Percentiles rank a stretch among this genome's conserved stretches.
Evolutionary conservation across 2,797 vertebrate species (phyloP).

Genomic region (Myotis vivesi): DNA sequence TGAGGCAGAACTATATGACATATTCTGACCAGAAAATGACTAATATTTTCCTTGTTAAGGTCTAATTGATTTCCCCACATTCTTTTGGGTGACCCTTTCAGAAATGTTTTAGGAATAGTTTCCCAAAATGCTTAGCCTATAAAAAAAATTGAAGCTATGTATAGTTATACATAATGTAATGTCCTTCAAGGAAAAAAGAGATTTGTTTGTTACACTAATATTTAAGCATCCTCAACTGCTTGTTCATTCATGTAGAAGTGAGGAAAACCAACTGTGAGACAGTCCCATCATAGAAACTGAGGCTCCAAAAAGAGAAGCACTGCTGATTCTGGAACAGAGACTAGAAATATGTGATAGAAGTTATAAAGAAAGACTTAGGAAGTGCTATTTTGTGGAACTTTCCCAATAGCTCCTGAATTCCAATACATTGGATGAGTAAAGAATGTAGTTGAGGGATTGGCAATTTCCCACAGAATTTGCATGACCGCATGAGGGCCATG

Average conservation of each 20-base stretch:
- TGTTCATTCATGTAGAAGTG: not conserved
- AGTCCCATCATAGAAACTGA: not conserved
- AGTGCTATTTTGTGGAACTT: not conserved
- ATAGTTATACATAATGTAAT: not conserved
- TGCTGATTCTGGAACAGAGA: not conserved
- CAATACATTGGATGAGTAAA: not conserved
- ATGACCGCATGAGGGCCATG: not conserved
- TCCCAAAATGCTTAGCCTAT: not conserved
- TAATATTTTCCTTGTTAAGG: not conserved
- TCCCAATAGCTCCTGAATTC: not conserved
- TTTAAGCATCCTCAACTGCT: not conserved
- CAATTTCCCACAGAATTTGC: not conserved
- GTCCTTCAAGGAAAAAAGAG: not conserved
- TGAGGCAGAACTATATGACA: not conserved
- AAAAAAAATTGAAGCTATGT: not conserved
- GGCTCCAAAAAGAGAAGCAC: not conserved
- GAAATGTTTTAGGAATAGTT: constrained; percentile 36
- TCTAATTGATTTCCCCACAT: not conserved
- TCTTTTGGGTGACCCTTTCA: constrained; percentile 36
- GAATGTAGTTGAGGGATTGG: not conserved
- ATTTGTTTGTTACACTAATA: not conserved
- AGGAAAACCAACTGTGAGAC: not conserved
- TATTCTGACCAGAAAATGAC: not conserved
- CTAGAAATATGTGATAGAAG: not conserved
- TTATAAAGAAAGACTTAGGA: not conserved